These are phyloP conservation scores for Meriones unguiculatus DNA, from an alignment of 2,113 vertebrate genomes.

Conservation along the genomic window DNA sequence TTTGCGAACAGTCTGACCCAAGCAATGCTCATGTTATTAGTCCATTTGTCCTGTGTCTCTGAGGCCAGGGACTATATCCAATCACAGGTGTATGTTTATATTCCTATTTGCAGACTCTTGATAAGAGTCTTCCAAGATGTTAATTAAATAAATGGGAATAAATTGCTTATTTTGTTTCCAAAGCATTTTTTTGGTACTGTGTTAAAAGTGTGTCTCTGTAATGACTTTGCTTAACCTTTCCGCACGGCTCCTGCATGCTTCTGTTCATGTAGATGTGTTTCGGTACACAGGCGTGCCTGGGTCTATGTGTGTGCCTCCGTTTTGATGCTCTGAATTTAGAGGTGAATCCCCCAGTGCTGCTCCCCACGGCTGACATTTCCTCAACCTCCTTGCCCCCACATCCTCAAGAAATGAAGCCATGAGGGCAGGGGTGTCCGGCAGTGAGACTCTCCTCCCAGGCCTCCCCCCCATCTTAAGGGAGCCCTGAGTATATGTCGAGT, in stretches of 20 bases:
- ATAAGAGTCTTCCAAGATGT: slow-evolving; percentile 32
- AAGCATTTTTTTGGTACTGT: slow-evolving; percentile 47
- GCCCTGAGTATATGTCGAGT: neutral
- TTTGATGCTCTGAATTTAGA: neutral
- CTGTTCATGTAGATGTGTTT: neutral
- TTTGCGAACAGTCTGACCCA: neutral
- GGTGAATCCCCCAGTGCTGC: neutral
- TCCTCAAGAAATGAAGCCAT: neutral
- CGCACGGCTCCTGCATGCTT: neutral
- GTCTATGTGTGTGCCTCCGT: neutral
- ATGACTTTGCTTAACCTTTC: slow-evolving; percentile 35
- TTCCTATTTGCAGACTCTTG: neutral
- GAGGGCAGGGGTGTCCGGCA: neutral
- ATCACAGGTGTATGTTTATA: neutral
- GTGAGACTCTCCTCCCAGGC: neutral
- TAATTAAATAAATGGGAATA: slow-evolving; percentile 62
- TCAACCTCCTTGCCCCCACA: neutral
- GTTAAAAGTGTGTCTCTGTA: slow-evolving; percentile 30
- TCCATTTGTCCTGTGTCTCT: slow-evolving; percentile 13
- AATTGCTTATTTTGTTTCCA: slow-evolving; percentile 57
- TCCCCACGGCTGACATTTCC: neutral
- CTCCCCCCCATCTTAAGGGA: neutral
- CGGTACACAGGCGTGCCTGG: neutral
- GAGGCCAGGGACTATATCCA: neutral
- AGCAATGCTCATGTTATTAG: neutral